Base-by-base conservation (phyloP, 2,888 invertebrate genomes). In the Sipha maydis region DNA sequence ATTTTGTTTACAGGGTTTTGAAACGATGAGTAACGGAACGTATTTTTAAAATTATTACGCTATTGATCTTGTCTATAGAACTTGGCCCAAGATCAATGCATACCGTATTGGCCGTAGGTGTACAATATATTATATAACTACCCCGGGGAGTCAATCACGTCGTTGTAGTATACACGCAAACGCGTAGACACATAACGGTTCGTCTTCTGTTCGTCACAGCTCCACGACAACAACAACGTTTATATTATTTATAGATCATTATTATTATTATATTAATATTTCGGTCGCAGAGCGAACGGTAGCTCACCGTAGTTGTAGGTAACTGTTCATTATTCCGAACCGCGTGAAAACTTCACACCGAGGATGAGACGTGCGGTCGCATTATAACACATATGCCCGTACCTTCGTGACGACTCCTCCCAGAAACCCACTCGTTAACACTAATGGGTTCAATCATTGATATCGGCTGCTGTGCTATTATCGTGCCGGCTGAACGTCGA, bases 281-380 rank as follows among this genome's bases (percentile, higher is more conserved):
- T n/a, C 21, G 54, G 25, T 56, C 78, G 31, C 21, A 21, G 25
- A 61, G 11, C n/a, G 79, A 67, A 34, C 61, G 61, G 79, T 80
- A 61, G 79, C 79, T 61, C 38, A 61, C 38, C 61, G 61, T 80
- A 34, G 48, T 14, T 2, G 48, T 14, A 14, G 31, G 31, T 80
- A 80, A 80, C 79, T 61, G 79, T 80, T 80, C 21, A 80, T 31
- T 48, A 14, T 48, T 48, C 48, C 48, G 48, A 11, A 11, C 56
- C 34, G 14, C 79, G 31, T 11, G 78, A 56, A 78, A 56, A 78
- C 31, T 25, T 78, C 56, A 34, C 56, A 78, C 19, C 9, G 38
- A 21, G 31, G 41, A 41, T 41, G 41, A 9, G 41, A 41, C 41
- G 41, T 8, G 41, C 41, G 41, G 41, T 8, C 8, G 41, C 11